A percentile compares a stretch with the other conserved stretches of the same genome.
phyloP scores from a whole-genome alignment of 2,888 invertebrate genomes.

The Crocallis elinguaria region DNA sequence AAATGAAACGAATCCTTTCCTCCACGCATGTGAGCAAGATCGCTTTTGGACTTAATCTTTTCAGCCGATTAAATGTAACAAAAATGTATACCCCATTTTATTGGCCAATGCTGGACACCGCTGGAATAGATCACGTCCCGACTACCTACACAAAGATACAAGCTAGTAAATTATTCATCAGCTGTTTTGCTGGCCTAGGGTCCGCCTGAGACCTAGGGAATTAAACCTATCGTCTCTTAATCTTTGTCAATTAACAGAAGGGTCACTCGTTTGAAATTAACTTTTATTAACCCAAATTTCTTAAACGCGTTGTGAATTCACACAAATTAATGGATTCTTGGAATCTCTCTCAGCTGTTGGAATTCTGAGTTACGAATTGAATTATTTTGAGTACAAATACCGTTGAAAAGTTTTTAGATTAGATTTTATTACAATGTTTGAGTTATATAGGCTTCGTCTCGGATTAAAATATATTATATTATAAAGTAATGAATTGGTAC shows the following conservation, averaged over 20 bases:
- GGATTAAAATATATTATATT: conserved; percentile 13
- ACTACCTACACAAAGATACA: conserved; percentile 44
- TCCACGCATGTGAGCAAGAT: no score
- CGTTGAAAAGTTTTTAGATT: conserved; percentile 15
- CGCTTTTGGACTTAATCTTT: no score
- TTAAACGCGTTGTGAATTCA: conserved; percentile 1
- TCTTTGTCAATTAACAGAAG: conserved; percentile 47
- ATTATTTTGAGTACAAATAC: conserved; percentile 11
- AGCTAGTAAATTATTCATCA: conserved; percentile 50
- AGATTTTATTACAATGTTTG: conserved; percentile 16
- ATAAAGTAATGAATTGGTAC: not conserved
- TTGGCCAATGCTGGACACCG: conserved; percentile 11
- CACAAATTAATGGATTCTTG: conserved; percentile 11
- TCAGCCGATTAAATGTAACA: no score
- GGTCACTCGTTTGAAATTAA: conserved; percentile 3
- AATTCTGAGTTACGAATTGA: conserved; percentile 8
- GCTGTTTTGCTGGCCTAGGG: conserved; percentile 39
- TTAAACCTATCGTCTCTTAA: conserved; percentile 41
- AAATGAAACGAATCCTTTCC: no score
- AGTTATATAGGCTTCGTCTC: conserved; percentile 9
- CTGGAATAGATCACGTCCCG: conserved; percentile 44
- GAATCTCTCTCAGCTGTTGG: conserved; percentile 6
- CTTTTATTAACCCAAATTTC: not conserved
- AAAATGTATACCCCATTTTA: not conserved
- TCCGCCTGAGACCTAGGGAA: conserved; percentile 30